phyloP scores from a whole-genome alignment of 1,140 invertebrate species.

The Ceratina australensis region DNA sequence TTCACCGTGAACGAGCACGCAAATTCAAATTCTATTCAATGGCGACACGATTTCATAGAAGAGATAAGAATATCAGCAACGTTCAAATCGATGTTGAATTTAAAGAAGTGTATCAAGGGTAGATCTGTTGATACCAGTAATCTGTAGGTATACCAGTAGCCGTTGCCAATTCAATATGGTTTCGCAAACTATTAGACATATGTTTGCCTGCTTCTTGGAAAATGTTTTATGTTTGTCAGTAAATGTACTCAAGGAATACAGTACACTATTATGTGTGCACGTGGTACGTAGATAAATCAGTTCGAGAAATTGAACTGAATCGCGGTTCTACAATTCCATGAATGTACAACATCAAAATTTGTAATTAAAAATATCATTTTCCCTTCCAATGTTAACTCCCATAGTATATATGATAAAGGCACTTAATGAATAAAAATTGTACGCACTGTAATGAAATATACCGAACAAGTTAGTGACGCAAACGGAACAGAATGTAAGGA shows the following conservation, averaged over 20 bases:
- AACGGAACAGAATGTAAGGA: slow-evolving; percentile 33
- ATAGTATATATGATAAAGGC: too few species aligned
- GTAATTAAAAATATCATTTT: too few species aligned
- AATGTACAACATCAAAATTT: background rate
- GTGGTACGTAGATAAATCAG: background rate
- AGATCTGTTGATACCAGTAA: background rate
- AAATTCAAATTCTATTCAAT: background rate
- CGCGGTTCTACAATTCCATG: too few species aligned
- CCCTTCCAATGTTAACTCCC: too few species aligned
- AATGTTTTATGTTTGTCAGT: background rate
- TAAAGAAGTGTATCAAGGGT: background rate
- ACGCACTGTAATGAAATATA: background rate
- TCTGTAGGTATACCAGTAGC: background rate
- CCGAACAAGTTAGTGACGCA: slow-evolving; percentile 12
- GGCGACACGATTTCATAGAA: background rate
- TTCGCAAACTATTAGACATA: too few species aligned
- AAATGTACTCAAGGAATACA: background rate
- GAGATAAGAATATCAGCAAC: background rate
- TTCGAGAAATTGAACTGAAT: background rate
- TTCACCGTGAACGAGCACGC: too few species aligned
- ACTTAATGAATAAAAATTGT: too few species aligned
- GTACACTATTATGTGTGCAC: too few species aligned
- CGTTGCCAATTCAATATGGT: background rate
- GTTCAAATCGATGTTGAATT: slow-evolving; percentile 5
- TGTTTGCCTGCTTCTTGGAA: background rate